These are phyloP conservation scores for Scylla paramamosain DNA, from an alignment of 1,140 invertebrate genomes.

Conservation along the genomic window DNA sequence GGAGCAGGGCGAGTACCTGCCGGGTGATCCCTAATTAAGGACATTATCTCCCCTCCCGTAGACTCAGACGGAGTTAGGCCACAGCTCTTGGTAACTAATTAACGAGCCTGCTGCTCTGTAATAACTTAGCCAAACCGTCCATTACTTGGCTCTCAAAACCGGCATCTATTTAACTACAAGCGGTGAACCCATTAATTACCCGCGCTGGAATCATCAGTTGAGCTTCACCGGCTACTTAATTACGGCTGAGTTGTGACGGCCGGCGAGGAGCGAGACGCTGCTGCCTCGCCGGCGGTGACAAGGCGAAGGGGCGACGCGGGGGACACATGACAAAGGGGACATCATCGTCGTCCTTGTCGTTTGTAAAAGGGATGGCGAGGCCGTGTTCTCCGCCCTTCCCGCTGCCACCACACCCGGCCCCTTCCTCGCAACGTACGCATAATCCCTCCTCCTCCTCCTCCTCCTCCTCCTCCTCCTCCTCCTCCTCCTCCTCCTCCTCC, in stretches of 20 bases:
- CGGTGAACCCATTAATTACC: conserved; percentile 22
- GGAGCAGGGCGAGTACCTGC: neutral
- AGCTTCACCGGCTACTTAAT: neutral
- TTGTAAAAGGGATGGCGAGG: too few species aligned
- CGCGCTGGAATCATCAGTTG: neutral
- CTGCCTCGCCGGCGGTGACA: too few species aligned
- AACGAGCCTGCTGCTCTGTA: conserved; percentile 31
- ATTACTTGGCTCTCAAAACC: conserved; percentile 37
- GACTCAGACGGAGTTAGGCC: conserved; percentile 5
- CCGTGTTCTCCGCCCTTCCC: too few species aligned
- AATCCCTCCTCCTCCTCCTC: neutral
- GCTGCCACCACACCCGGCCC: too few species aligned
- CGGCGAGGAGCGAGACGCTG: neutral
- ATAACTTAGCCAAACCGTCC: conserved; percentile 44
- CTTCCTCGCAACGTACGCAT: neutral
- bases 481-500: neutral
- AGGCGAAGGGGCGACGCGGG: too few species aligned
- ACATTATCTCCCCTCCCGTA: conserved; percentile 1
- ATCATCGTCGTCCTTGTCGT: neutral
- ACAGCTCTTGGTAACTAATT: conserved; percentile 39
- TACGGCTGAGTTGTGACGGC: conserved; percentile 31
- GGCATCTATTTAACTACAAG: conserved; percentile 44
- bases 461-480: too few species aligned
- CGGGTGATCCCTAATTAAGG: conserved; percentile 31
- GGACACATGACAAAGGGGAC: too few species aligned